Evolutionary conservation across 2,113 vertebrate genomes (phyloP), one percentile per base, ranked within the genome.

Genomic region (Sapayoa aenigma): DNA sequence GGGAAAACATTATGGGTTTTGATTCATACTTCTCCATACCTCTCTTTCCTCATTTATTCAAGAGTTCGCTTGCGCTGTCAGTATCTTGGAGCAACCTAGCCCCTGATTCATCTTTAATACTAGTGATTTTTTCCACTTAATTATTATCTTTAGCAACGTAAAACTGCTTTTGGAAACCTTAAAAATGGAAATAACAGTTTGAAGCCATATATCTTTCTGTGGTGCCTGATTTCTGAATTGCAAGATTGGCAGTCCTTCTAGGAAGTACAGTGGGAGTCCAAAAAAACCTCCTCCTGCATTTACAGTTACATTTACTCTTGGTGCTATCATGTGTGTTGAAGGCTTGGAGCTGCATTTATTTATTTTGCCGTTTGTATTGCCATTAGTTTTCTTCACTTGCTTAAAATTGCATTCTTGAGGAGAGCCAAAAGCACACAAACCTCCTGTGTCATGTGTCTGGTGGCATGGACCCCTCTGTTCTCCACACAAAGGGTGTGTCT

Each of bases 291-390:
- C 0, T 0, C 53, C 37, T 66, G 17, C 37, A 3, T 52, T 92
- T 81, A 47, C 16, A 47, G 58, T 79, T 77, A 19, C n/a, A 24
- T 60, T 86, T 66, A 42, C 27, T 63, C 44, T 39, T 39, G 68
- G 47, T 2, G 8, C 18, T 68, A 0, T 8, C 9, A 1, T 2
- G 5, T 65, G 18, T 39, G 28, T 30, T 1, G 1, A 49, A 76
- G 31, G 19, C 46, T 74, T 62, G 79, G 63, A 83, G 62, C 24
- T 53, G 41, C 37, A 37, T 19, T 0, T 0, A 3, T 69, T 60
- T 80, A 33, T 44, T 78, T 74, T 35, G 50, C 35, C 19, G 21
- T 86, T 86, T 80, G 15, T 28, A 9, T 55, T 87, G 7, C 23
- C 14, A 2, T 41, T 69, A 10, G 27, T 74, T 91, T 72, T 80